Conservation (phyloP, 2,113 vertebrate species). For the Rhabdomys dilectus region DNA sequence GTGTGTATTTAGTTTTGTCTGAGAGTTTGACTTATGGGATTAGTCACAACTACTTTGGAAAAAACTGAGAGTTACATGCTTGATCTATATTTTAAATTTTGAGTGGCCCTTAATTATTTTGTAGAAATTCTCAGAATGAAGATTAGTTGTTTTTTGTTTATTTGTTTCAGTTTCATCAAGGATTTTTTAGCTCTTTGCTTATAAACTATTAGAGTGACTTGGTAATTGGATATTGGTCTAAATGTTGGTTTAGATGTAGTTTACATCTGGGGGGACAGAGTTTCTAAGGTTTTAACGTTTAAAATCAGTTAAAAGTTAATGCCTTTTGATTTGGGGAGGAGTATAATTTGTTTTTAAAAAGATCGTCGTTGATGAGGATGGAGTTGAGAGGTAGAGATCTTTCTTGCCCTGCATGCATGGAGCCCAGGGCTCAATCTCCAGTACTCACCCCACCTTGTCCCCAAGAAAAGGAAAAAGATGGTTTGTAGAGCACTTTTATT, state of each 20-base stretch:
- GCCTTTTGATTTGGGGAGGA: not conserved
- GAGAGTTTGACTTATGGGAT: not conserved
- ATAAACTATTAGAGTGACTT: not conserved
- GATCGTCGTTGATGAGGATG: not conserved
- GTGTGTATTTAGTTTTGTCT: not conserved
- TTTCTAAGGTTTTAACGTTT: conserved; percentile 6
- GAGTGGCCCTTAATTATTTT: not conserved
- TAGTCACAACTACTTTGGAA: not conserved
- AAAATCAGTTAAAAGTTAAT: not conserved
- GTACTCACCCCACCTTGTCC: not conserved
- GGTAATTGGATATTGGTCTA: not conserved
- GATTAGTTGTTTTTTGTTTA: not conserved
- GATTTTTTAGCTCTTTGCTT: conserved; percentile 31
- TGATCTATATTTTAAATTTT: not conserved
- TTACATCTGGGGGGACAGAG: not conserved
- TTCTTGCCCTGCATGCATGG: not conserved
- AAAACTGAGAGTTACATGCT: not conserved
- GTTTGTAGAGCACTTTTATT: not conserved
- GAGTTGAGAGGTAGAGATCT: not conserved
- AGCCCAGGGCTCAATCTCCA: not conserved
- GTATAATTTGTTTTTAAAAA: not conserved
- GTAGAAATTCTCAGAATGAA: conserved; percentile 3
- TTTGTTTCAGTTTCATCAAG: not conserved
- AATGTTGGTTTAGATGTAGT: not conserved
- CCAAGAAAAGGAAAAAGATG: not conserved